phyloP scores from a whole-genome alignment of 64 coral and sea anemone genomes.

The Pocillopora damicornis region DNA sequence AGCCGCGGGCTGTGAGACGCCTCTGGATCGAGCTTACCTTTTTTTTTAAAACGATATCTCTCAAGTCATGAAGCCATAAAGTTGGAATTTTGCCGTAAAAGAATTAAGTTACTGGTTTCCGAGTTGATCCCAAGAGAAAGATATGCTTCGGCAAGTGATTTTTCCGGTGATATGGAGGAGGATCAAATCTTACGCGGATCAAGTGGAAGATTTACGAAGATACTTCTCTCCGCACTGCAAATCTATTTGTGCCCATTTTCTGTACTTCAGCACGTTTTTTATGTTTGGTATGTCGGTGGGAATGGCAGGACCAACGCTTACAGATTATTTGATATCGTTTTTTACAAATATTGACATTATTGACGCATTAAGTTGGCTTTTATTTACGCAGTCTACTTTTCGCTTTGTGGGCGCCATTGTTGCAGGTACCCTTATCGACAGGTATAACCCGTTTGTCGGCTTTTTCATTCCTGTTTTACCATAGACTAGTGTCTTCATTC shows the following conservation, averaged over 20 bases:
- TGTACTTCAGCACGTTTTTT: constrained; percentile 83
- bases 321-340: constrained; percentile 72
- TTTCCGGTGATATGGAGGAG: constrained; percentile 56
- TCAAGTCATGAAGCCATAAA: too few relatives aligned
- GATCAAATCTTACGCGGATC: constrained; percentile 24
- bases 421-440: constrained; percentile 76
- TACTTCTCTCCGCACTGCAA: constrained; percentile 3
- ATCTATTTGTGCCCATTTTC: constrained; percentile 45
- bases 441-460: constrained; percentile 34
- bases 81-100: too few relatives aligned
- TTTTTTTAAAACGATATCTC: too few relatives aligned
- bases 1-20: background rate
- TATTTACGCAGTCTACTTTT: constrained; percentile 74
- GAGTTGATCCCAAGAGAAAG: background rate
- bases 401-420: constrained; percentile 79
- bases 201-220: constrained; percentile 1
- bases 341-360: constrained; percentile 67
- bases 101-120: too few relatives aligned
- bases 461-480: background rate
- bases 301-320: constrained; percentile 79
- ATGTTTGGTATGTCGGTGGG: constrained; percentile 91
- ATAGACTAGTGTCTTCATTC: background rate
- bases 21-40: too few relatives aligned
- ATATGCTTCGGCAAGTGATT: constrained; percentile 72
- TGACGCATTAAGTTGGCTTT: constrained; percentile 70